Percentiles rank a stretch among this genome's conserved stretches.
Evolutionary conservation across 2,888 invertebrate genomes (phyloP).

Genomic region (Rhimphoctona megacephalus): DNA sequence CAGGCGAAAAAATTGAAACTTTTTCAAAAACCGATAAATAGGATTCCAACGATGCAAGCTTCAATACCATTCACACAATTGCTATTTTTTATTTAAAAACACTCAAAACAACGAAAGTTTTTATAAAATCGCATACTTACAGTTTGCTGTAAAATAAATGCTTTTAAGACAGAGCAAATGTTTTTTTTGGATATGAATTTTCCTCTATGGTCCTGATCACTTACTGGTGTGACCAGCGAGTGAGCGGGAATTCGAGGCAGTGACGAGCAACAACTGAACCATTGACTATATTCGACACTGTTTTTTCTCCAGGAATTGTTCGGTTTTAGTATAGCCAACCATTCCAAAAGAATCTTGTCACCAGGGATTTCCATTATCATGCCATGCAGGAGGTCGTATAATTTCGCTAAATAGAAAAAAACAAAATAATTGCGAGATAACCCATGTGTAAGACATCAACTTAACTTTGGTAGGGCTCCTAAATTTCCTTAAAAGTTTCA

Average conservation of each 20-base stretch:
- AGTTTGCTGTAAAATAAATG: conserved; percentile 43
- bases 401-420: conserved; percentile 44
- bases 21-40: too few relatives aligned
- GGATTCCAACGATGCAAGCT: neutral
- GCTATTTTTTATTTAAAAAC: neutral
- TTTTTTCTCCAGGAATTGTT: neutral
- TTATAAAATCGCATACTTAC: conserved; percentile 30
- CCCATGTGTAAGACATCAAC: neutral
- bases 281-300: neutral
- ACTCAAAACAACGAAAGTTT: neutral
- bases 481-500: neutral
- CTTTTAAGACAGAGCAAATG: conserved; percentile 4
- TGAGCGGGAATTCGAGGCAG: neutral
- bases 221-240: conserved; percentile 9
- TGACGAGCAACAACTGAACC: conserved; percentile 39
- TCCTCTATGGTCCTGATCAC: neutral
- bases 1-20: too few relatives aligned
- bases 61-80: neutral
- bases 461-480: neutral
- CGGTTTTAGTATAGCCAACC: conserved; percentile 29
- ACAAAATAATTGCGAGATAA: neutral
- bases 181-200: conserved; percentile 9
- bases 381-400: conserved; percentile 34
- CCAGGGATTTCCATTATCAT: conserved; percentile 51
- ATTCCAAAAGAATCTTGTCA: neutral